Evolutionary conservation across 2,113 vertebrate species (phyloP).

Genomic region (Onychorhynchus coronatus): DNA sequence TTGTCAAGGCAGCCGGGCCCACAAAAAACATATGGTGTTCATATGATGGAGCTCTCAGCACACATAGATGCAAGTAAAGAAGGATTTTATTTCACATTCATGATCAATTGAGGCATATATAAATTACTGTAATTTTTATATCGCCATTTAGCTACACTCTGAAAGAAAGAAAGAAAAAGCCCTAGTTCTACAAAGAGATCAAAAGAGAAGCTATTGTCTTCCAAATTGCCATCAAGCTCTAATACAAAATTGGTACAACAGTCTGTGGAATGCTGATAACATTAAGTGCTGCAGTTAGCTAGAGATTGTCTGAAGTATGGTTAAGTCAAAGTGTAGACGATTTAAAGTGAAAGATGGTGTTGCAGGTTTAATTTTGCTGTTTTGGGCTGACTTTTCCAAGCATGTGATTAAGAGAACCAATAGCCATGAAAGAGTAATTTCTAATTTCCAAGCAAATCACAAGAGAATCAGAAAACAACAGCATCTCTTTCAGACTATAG

Average conservation of each 20-base stretch:
- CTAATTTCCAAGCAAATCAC: not conserved
- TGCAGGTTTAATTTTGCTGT: not conserved
- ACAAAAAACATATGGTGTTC: constrained; percentile 19
- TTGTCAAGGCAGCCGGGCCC: constrained; percentile 34
- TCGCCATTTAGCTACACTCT: not conserved
- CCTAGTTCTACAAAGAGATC: constrained; percentile 34
- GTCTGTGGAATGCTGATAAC: constrained; percentile 60
- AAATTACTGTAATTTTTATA: constrained; percentile 48
- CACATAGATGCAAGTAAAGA: not conserved
- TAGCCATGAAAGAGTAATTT: not conserved
- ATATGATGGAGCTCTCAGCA: not conserved
- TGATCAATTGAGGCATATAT: not conserved
- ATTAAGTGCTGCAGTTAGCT: constrained; percentile 34
- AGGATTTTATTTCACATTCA: constrained; percentile 29
- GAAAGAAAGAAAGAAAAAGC: constrained; percentile 50
- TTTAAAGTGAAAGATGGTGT: constrained; percentile 9
- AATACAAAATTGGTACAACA: constrained; percentile 50
- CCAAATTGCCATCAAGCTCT: constrained; percentile 32
- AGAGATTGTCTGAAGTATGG: not conserved
- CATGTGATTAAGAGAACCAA: not conserved
- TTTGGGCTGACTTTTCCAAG: not conserved
- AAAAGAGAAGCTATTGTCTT: constrained; percentile 59
- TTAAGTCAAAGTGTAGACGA: not conserved
- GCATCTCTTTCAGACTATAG: not conserved
- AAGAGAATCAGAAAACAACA: not conserved